These are phyloP conservation scores for Ooceraea biroi DNA, from an alignment of 1,140 invertebrate species.

Conservation along the genomic window DNA sequence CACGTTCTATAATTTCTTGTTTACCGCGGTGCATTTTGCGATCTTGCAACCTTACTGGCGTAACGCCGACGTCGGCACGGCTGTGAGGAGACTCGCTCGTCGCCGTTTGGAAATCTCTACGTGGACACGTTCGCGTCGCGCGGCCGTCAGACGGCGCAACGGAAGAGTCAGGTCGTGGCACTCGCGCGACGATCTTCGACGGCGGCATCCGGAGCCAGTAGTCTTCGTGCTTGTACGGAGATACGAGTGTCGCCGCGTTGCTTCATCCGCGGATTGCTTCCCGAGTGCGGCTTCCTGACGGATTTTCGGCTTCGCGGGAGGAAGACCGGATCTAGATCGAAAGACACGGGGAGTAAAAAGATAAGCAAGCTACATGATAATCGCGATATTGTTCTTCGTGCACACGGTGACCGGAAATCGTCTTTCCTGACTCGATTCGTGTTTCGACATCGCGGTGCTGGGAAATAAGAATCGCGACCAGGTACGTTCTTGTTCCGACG, in stretches of 20 bases:
- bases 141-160: constrained; percentile 70
- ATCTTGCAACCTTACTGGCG: background rate
- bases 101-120: background rate
- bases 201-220: constrained; percentile 58
- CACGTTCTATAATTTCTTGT: constrained; percentile 9
- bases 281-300: background rate
- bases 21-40: background rate
- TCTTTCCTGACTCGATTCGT: background rate
- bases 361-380: background rate
- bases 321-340: background rate
- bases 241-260: constrained; percentile 10
- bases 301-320: background rate
- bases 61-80: background rate
- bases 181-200: constrained; percentile 40
- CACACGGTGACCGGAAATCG: background rate
- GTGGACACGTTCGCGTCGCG: constrained; percentile 43
- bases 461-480: background rate
- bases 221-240: constrained; percentile 40
- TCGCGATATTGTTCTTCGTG: background rate
- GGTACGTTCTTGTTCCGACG: constrained; percentile 20
- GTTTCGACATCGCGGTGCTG: background rate
- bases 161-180: constrained; percentile 53
- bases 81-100: background rate
- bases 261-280: constrained; percentile 14
- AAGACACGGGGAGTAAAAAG: background rate